Evolutionary conservation across 1,140 invertebrate species (phyloP).

Genomic region (Phocides pigmalion): DNA sequence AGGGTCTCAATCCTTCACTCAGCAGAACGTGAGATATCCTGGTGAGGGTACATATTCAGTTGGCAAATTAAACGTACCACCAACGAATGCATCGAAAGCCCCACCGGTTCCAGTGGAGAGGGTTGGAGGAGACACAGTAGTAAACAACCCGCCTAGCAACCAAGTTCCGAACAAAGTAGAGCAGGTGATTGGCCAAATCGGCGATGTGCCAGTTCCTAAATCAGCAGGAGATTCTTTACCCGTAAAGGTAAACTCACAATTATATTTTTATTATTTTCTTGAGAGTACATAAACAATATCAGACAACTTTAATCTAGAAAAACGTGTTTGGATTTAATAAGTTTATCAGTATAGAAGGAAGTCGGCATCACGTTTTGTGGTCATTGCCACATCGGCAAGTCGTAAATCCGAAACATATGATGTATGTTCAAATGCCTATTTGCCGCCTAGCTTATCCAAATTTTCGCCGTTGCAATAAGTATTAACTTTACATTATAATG

Average conservation of each 20-base stretch:
- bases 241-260: constrained; percentile 31
- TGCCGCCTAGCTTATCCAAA: too few relatives aligned
- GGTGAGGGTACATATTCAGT: constrained; percentile 51
- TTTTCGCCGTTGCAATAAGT: too few relatives aligned
- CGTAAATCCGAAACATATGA: too few relatives aligned
- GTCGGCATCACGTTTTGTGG: too few relatives aligned
- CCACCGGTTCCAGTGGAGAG: constrained; percentile 52
- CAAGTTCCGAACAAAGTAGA: constrained; percentile 34
- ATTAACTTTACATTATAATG: not conserved
- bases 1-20: constrained; percentile 65
- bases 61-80: constrained; percentile 49
- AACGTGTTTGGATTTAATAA: too few relatives aligned
- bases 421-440: too few relatives aligned
- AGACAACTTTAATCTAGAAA: too few relatives aligned
- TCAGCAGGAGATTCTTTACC: constrained; percentile 26
- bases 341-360: too few relatives aligned
- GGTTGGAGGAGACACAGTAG: constrained; percentile 58
- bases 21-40: constrained; percentile 55
- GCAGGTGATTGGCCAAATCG: constrained; percentile 43
- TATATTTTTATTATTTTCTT: too few relatives aligned
- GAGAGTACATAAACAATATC: too few relatives aligned
- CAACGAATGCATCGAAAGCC: constrained; percentile 19
- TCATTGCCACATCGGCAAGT: too few relatives aligned
- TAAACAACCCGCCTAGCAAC: constrained; percentile 44
- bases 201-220: constrained; percentile 45